Conservation (phyloP, 2,888 invertebrate species). For the Peribatodes rhomboidaria region DNA sequence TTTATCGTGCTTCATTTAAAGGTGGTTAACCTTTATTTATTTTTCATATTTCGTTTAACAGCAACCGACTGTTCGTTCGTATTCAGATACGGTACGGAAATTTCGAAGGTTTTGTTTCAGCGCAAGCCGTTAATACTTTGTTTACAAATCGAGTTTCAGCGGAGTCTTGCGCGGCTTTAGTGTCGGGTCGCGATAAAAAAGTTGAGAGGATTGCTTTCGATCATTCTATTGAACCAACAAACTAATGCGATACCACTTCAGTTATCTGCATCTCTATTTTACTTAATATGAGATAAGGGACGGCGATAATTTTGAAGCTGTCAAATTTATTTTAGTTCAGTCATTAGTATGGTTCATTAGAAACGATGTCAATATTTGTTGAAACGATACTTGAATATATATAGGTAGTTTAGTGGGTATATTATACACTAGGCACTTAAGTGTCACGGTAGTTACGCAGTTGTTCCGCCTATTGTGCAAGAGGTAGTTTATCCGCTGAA, state of each 20-base stretch:
- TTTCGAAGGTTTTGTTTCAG: neutral
- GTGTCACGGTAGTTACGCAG: neutral
- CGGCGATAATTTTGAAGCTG: too few relatives aligned
- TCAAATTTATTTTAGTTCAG: too few relatives aligned
- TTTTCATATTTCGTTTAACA: neutral
- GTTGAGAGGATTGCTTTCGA: too few relatives aligned
- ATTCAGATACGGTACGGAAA: neutral
- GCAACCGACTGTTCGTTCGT: conserved; percentile 1
- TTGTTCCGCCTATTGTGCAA: neutral
- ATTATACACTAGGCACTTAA: neutral
- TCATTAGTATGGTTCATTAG: too few relatives aligned
- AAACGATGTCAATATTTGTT: too few relatives aligned
- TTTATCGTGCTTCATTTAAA: neutral
- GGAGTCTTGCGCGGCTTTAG: conserved; percentile 21
- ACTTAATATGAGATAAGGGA: too few relatives aligned
- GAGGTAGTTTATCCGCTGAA: neutral
- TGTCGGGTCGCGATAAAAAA: neutral
- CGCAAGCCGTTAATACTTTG: conserved; percentile 25
- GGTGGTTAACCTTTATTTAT: neutral
- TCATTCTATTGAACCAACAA: too few relatives aligned
- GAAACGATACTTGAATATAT: neutral
- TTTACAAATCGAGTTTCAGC: conserved; percentile 29
- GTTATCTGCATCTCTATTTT: too few relatives aligned
- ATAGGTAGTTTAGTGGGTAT: neutral
- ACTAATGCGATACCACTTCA: too few relatives aligned